phyloP scores from a whole-genome alignment of 2,113 vertebrate species.

The Madoqua kirkii region DNA sequence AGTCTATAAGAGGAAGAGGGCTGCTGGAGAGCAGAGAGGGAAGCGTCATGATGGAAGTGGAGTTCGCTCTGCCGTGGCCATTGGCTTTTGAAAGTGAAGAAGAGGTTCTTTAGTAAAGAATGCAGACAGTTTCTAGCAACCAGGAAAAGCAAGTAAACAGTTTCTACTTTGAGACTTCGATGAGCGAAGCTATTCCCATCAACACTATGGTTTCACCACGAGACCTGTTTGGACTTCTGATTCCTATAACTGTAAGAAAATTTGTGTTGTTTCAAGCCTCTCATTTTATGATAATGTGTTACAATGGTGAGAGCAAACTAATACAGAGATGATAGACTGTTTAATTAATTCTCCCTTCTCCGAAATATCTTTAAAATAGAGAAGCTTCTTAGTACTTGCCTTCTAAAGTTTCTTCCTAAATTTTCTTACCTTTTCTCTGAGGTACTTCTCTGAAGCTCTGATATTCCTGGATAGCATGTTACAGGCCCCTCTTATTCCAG shows the following conservation, averaged over 20 bases:
- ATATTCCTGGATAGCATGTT: too few species aligned
- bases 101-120: rapidly evolving
- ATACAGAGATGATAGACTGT: background rate
- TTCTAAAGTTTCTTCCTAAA: background rate
- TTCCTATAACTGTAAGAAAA: background rate
- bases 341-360: background rate
- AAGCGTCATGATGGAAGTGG: rapidly evolving
- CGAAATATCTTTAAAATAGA: too few species aligned
- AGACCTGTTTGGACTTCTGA: background rate
- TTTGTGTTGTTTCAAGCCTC: background rate
- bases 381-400: too few species aligned
- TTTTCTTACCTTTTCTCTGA: background rate
- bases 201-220: background rate
- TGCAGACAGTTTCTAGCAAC: background rate
- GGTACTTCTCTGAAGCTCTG: background rate
- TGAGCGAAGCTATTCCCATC: background rate
- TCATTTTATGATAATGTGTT: background rate
- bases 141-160: background rate
- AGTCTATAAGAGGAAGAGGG: too few species aligned
- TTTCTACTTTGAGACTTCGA: too few species aligned
- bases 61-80: rapidly evolving
- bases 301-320: background rate
- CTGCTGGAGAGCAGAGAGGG: rapidly evolving
- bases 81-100: background rate
- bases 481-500: background rate